Base-by-base conservation (phyloP, 2,113 vertebrate genomes). In the Passerina amoena region DNA sequence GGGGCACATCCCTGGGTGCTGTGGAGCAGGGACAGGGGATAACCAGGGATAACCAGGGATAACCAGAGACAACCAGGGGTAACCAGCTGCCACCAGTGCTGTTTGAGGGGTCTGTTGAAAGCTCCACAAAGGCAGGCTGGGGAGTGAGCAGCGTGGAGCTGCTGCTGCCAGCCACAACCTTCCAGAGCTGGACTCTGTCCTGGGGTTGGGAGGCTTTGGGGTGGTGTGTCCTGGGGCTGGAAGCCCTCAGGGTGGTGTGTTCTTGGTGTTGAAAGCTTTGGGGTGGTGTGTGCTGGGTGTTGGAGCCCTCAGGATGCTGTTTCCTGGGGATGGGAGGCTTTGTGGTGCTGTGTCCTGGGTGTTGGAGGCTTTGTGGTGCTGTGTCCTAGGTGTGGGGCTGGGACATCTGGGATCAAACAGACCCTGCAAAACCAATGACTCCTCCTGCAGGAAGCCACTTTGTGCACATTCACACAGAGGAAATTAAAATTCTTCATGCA, bases 41-140 rank as follows among this genome's bases (percentile, higher is more conserved):
- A 10, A 1, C 27, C 0, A 2, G 33, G 42, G 20, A 45, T 45
- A 21, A 45, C 45, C 20, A 45, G 1, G 7, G n/a, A 14, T 7
- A 11, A 1, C 27, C 0, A 2, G 30, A 37, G 45, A 47, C 22
- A 47, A 1, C 24, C 0, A 2, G 35, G 7, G 31, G 13, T 9
- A 11, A 1, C 28, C 0, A 2, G 37, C 38, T 31, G 25, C 63
- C 28, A 4, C 4, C n/a, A 1, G 1, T 11, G 3, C 15, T 27
- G 7, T 9, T 21, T 16, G 53, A 59, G 3, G 6, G 25, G 38
- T 14, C 54, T 22, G 33, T 2, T 21, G 45, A 5, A 42, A 71
- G 28, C 30, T 31, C 5, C n/a, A 16, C 47, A 21, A 11, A 54
- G 85, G n/a, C 45, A 60, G 65, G 35, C 1, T 64, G 63, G 53